These are phyloP conservation scores for Athrips mouffetella DNA, from an alignment of 2,888 invertebrate species.

Conservation along the genomic window DNA sequence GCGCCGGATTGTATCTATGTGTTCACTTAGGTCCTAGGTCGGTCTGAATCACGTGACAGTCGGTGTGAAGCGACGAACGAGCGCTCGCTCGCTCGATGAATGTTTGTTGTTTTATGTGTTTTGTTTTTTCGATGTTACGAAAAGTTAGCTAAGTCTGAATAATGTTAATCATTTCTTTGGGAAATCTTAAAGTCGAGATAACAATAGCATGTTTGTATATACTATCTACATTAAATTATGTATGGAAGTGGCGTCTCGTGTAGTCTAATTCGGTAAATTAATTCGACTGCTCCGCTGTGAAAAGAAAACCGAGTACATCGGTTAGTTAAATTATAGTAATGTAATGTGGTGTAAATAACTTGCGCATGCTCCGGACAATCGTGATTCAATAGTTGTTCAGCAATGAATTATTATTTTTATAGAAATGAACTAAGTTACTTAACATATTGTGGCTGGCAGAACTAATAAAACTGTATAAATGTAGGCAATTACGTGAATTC, in stretches of 20 bases:
- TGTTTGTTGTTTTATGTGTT: constrained; percentile 74
- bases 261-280: constrained; percentile 26
- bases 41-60: constrained; percentile 66
- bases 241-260: constrained; percentile 26
- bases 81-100: constrained; percentile 53
- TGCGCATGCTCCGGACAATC: constrained; percentile 9
- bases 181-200: constrained; percentile 37
- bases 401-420: constrained; percentile 9
- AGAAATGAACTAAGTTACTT: constrained; percentile 1
- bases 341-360: constrained; percentile 5
- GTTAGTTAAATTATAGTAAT: constrained; percentile 6
- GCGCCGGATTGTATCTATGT: constrained; percentile 71
- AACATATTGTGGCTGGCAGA: constrained; percentile 1
- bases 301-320: constrained; percentile 3
- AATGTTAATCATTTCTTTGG: constrained; percentile 76
- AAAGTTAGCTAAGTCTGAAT: constrained; percentile 68
- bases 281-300: constrained; percentile 16
- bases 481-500: not conserved
- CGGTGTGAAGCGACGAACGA: constrained; percentile 47
- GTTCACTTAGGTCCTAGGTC: constrained; percentile 73
- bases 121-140: constrained; percentile 66
- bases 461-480: not conserved
- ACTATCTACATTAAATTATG: constrained; percentile 30
- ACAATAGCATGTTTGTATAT: constrained; percentile 34
- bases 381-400: not conserved